Percentiles rank a stretch among this genome's conserved stretches.
Evolutionary conservation across 2,888 invertebrate species (phyloP).

Genomic region (Ectemnius lituratus): DNA sequence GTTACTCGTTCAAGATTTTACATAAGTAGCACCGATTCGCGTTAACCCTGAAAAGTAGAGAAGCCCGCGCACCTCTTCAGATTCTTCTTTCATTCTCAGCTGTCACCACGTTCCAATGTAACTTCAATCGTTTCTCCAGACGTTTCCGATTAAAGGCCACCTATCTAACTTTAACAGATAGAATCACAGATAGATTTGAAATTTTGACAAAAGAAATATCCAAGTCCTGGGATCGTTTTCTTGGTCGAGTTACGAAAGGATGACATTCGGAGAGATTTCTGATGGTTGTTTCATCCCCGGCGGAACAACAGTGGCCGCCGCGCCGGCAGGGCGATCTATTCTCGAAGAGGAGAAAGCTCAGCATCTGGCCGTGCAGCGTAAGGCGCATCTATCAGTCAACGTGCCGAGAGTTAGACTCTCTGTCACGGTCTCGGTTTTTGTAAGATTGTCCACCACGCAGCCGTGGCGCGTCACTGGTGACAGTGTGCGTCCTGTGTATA

Average conservation of each 20-base stretch:
- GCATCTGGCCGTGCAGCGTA: conserved; percentile 6
- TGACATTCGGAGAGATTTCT: no score
- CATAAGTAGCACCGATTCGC: conserved; percentile 56
- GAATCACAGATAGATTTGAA: no score
- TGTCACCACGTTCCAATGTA: conserved; percentile 19
- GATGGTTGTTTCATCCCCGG: no score
- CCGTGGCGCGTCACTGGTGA: not conserved
- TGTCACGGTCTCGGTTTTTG: conserved; percentile 18
- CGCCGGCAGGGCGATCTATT: not conserved
- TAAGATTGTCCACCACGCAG: not conserved
- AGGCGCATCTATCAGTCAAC: conserved; percentile 21
- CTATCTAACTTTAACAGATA: no score
- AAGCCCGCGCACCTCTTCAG: conserved; percentile 7
- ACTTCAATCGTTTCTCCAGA: conserved; percentile 6
- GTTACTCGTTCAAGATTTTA: conserved; percentile 63
- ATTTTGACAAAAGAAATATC: no score
- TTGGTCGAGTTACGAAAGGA: no score
- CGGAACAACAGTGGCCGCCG: not conserved
- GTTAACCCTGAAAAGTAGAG: conserved; percentile 55
- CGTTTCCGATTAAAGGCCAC: no score
- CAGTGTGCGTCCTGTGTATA: not conserved
- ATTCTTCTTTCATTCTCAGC: conserved; percentile 41
- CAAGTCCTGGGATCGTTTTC: no score
- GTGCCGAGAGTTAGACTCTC: conserved; percentile 19
- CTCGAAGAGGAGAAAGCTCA: not conserved